phyloP scores from a whole-genome alignment of 2,888 invertebrate species.

The Microctonus brassicae region DNA sequence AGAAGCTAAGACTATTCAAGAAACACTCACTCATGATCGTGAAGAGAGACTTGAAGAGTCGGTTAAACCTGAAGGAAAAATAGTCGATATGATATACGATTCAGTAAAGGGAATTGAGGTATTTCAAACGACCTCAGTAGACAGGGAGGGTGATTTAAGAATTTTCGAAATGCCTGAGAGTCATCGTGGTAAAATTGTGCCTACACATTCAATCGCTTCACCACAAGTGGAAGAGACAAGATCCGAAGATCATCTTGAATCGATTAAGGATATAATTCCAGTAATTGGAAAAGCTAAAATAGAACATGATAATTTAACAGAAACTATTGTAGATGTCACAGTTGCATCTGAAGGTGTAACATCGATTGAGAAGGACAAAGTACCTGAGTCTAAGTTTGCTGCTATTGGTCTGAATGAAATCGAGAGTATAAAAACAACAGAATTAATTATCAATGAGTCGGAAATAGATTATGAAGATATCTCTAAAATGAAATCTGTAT shows the following conservation, averaged over 20 bases:
- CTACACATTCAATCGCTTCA: slow-evolving; percentile 72
- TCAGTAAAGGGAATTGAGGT: slow-evolving; percentile 76
- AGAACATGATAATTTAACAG: slow-evolving; percentile 65
- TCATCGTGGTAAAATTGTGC: slow-evolving; percentile 71
- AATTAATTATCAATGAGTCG: slow-evolving; percentile 71
- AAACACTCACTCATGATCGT: slow-evolving; percentile 77
- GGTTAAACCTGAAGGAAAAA: slow-evolving; percentile 63
- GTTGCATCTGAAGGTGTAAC: slow-evolving; percentile 73
- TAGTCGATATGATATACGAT: slow-evolving; percentile 71
- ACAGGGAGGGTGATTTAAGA: slow-evolving; percentile 76
- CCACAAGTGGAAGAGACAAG: slow-evolving; percentile 70
- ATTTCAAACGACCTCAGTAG: slow-evolving; percentile 75
- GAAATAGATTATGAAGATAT: slow-evolving; percentile 69
- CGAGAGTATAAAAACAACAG: slow-evolving; percentile 71
- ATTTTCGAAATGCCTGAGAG: slow-evolving; percentile 72
- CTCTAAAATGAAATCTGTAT: slow-evolving; percentile 64
- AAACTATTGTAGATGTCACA: slow-evolving; percentile 72
- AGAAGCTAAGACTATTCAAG: slow-evolving; percentile 76
- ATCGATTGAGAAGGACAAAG: slow-evolving; percentile 65
- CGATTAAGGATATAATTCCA: slow-evolving; percentile 68
- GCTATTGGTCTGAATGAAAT: slow-evolving; percentile 67
- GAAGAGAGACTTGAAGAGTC: slow-evolving; percentile 71
- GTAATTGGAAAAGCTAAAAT: slow-evolving; percentile 69
- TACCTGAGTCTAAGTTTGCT: slow-evolving; percentile 69
- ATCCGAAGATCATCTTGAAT: slow-evolving; percentile 69